A percentile compares a stretch with the other conserved stretches of the same genome.
These are phyloP conservation scores for Thera britannica DNA, from an alignment of 2,888 invertebrate genomes.

Conservation along the genomic window DNA sequence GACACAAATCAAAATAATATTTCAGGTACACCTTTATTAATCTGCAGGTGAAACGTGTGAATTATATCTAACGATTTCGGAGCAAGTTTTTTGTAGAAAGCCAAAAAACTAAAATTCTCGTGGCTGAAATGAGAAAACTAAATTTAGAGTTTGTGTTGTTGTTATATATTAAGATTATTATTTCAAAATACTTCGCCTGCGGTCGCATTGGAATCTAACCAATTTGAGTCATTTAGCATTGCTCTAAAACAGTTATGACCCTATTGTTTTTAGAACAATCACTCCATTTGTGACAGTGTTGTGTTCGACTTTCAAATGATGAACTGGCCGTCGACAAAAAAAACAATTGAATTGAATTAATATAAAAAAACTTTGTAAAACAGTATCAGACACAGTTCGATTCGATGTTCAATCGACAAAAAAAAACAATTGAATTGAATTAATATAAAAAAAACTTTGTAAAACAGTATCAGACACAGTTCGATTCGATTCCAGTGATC, in stretches of 20 bases:
- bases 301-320: slow-evolving; percentile 21
- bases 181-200: not conserved
- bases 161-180: too few relatives aligned
- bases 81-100: too few relatives aligned
- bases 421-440: too few relatives aligned
- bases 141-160: too few relatives aligned
- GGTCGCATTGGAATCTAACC: slow-evolving; percentile 6
- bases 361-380: slow-evolving; percentile 8
- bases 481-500: slow-evolving; percentile 23
- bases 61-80: too few relatives aligned
- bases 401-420: too few relatives aligned
- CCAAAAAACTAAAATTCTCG: too few relatives aligned
- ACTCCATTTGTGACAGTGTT: slow-evolving; percentile 19
- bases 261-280: slow-evolving; percentile 29
- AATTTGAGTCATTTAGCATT: slow-evolving; percentile 39
- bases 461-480: not conserved
- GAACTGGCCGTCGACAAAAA: slow-evolving; percentile 22
- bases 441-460: not conserved
- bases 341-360: slow-evolving; percentile 10
- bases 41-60: too few relatives aligned
- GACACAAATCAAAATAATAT: too few relatives aligned
- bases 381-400: too few relatives aligned
- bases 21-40: too few relatives aligned
- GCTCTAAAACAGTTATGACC: slow-evolving; percentile 29
- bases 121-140: too few relatives aligned